Conservation (phyloP, 2,113 vertebrate species). For the Calonectris borealis region DNA sequence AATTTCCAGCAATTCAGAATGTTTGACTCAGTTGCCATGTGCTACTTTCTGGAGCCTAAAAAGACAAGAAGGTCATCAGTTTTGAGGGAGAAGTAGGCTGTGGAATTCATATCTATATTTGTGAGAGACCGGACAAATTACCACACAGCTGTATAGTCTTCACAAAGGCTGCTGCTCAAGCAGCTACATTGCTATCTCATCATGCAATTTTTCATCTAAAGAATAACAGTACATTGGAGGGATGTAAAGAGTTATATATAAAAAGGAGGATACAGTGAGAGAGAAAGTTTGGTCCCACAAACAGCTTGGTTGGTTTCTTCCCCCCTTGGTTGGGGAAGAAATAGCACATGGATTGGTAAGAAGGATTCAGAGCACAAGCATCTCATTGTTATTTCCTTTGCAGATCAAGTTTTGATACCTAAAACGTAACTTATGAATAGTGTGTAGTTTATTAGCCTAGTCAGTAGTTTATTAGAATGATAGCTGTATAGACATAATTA, state of each 20-base stretch:
- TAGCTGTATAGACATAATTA: background rate
- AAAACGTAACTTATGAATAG: background rate
- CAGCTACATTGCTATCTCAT: background rate
- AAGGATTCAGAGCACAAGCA: background rate
- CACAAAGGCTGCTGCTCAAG: background rate
- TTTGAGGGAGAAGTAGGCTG: background rate
- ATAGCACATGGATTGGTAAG: accelerated
- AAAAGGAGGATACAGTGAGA: background rate
- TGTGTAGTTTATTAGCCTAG: background rate
- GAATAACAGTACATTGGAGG: background rate
- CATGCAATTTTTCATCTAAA: background rate
- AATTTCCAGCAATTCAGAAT: background rate
- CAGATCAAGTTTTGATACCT: background rate
- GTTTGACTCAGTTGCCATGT: background rate
- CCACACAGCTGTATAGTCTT: background rate
- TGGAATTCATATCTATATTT: background rate
- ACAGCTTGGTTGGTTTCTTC: background rate
- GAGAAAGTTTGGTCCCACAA: background rate
- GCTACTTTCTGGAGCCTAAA: background rate
- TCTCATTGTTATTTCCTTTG: background rate
- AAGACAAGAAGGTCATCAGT: background rate
- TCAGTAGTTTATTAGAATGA: background rate
- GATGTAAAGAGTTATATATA: accelerated
- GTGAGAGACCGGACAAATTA: background rate
- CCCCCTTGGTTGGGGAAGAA: background rate